Conservation (phyloP, 2,797 vertebrate species). For the Anguilla anguilla region DNA sequence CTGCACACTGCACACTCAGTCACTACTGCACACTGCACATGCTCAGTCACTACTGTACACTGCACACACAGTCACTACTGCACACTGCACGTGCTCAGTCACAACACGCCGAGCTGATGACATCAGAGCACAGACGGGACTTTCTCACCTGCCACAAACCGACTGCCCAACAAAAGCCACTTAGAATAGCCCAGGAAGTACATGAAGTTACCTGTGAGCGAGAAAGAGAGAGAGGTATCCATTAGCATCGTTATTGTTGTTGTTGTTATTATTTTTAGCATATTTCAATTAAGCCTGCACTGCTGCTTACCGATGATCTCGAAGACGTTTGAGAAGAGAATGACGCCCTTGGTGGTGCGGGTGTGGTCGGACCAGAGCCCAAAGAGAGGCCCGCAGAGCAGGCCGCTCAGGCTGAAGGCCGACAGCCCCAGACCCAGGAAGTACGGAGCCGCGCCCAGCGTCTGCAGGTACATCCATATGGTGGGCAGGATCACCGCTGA, state of each 20-base stretch:
- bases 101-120: background rate
- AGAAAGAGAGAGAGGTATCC: background rate
- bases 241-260: too few relatives aligned
- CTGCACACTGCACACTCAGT: too few relatives aligned
- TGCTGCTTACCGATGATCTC: conserved; percentile 76
- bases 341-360: conserved; percentile 75
- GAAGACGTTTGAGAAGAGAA: conserved; percentile 79
- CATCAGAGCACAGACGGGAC: background rate
- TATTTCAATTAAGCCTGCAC: too few relatives aligned
- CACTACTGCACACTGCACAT: too few relatives aligned
- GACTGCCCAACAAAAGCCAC: conserved; percentile 81
- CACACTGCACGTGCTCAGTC: too few relatives aligned
- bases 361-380: conserved; percentile 79
- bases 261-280: too few relatives aligned
- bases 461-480: conserved; percentile 82
- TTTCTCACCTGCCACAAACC: conserved; percentile 77
- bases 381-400: conserved; percentile 78
- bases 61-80: too few relatives aligned
- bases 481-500: conserved; percentile 85
- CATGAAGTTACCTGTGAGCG: conserved; percentile 79
- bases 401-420: conserved; percentile 81
- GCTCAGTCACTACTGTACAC: too few relatives aligned
- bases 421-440: conserved; percentile 81
- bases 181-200: conserved; percentile 83
- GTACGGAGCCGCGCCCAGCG: conserved; percentile 74